phyloP scores from a whole-genome alignment of 2,888 invertebrate species.

The Callyntrura guangdongensis region DNA sequence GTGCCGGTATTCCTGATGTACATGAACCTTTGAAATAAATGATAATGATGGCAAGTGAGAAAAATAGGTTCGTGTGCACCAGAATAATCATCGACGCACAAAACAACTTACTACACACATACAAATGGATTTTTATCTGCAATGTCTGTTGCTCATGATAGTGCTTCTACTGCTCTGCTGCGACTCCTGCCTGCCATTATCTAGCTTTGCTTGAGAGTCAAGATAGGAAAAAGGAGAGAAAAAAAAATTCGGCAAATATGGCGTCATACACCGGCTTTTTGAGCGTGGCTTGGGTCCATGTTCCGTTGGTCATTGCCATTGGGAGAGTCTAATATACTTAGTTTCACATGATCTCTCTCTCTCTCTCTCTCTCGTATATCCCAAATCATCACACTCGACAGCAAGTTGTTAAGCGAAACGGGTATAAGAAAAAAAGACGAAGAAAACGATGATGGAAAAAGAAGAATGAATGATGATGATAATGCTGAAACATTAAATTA shows the following conservation, averaged over 20 bases:
- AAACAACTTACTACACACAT: not conserved
- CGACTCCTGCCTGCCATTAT: no score
- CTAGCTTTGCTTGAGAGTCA: no score
- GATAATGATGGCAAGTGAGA: constrained; percentile 2
- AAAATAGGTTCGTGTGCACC: constrained; percentile 46
- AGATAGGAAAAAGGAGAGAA: not conserved
- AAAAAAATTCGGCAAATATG: constrained; percentile 83
- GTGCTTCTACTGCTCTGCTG: not conserved
- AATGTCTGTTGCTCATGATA: not conserved
- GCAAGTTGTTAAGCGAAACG: constrained; percentile 9
- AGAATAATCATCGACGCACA: constrained; percentile 49
- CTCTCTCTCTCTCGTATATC: constrained; percentile 22
- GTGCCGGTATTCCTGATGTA: not conserved
- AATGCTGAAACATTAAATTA: constrained; percentile 48
- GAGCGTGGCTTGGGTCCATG: constrained; percentile 83
- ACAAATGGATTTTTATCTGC: not conserved
- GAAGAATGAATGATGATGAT: constrained; percentile 12
- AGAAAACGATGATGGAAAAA: constrained; percentile 29
- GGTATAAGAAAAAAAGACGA: constrained; percentile 30
- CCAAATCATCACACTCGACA: not conserved
- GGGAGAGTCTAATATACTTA: constrained; percentile 82
- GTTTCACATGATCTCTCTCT: constrained; percentile 10
- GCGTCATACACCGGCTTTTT: constrained; percentile 83
- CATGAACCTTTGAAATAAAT: constrained; percentile 44
- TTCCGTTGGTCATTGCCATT: constrained; percentile 84